These are phyloP conservation scores for Ethmia dodecea DNA, from an alignment of 2,888 invertebrate genomes.

Conservation along the genomic window DNA sequence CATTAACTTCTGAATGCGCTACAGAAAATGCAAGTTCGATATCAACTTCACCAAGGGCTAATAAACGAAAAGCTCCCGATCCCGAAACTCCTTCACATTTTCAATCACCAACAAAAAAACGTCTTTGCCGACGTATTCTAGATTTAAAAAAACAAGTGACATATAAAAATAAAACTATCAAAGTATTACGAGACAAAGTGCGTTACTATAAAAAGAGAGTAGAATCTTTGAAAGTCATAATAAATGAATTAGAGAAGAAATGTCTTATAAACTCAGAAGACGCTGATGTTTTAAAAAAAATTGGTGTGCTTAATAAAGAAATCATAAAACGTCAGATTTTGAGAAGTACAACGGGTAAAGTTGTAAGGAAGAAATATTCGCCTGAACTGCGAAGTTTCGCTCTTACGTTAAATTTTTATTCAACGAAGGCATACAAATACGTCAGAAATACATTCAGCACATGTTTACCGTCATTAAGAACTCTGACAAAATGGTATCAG, in stretches of 20 bases:
- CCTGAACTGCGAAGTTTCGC: constrained; percentile 10
- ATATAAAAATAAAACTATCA: constrained; percentile 1
- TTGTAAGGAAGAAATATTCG: constrained; percentile 6
- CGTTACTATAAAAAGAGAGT: constrained; percentile 2
- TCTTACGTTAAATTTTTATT: constrained; percentile 6
- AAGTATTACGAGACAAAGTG: constrained; percentile 3
- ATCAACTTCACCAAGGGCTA: no score
- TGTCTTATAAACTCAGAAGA: constrained; percentile 4
- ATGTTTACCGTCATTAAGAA: constrained; percentile 7
- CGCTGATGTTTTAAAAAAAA: constrained; percentile 2
- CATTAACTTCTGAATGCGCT: no score
- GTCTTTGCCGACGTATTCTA: neutral
- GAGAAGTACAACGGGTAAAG: constrained; percentile 1
- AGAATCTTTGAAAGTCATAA: neutral
- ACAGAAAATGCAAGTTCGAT: no score
- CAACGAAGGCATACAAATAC: constrained; percentile 24
- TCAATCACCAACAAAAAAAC: neutral
- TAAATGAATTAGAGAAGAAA: constrained; percentile 1
- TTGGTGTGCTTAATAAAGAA: constrained; percentile 5
- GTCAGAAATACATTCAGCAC: constrained; percentile 21
- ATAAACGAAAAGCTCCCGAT: no score
- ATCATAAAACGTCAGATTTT: constrained; percentile 4
- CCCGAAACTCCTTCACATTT: neutral
- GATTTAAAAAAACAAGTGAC: neutral
- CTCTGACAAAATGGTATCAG: constrained; percentile 22